phyloP scores from a whole-genome alignment of 2,888 invertebrate species.

The Ochropacha duplaris region DNA sequence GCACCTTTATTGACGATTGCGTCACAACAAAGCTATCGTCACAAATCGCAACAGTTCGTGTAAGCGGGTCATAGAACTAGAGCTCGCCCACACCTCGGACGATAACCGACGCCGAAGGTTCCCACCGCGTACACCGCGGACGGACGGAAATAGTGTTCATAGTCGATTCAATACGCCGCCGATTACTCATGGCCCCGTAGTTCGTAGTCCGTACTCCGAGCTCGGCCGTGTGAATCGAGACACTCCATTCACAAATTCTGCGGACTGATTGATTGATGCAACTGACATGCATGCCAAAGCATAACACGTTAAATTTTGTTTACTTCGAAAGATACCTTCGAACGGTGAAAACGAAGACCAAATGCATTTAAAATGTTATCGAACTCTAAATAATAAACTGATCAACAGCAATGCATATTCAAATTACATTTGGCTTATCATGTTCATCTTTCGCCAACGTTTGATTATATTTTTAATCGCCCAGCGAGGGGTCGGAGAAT shows the following conservation, averaged over 20 bases:
- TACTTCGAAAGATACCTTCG: background rate
- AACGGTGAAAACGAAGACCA: background rate
- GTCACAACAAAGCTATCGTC: constrained; percentile 30
- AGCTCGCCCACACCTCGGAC: constrained; percentile 49
- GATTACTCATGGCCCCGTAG: constrained; percentile 49
- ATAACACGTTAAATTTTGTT: background rate
- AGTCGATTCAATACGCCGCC: constrained; percentile 48
- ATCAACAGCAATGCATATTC: constrained; percentile 25
- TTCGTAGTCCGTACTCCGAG: constrained; percentile 1
- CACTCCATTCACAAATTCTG: constrained; percentile 33
- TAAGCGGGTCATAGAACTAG: constrained; percentile 67
- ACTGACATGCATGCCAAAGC: background rate
- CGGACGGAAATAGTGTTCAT: constrained; percentile 64
- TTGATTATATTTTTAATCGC: constrained; percentile 38
- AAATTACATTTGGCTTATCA: constrained; percentile 31
- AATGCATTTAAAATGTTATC: background rate
- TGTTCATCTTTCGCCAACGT: constrained; percentile 26
- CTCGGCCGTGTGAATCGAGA: constrained; percentile 31
- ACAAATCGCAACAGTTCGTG: constrained; percentile 39
- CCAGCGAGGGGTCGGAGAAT: constrained; percentile 30
- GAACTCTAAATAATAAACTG: constrained; percentile 10
- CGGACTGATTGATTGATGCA: constrained; percentile 3
- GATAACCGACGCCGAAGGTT: constrained; percentile 37
- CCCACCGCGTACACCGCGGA: constrained; percentile 30
- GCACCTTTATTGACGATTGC: constrained; percentile 27